Conservation (phyloP, 2,113 vertebrate genomes). For the Pygoscelis antarcticus region DNA sequence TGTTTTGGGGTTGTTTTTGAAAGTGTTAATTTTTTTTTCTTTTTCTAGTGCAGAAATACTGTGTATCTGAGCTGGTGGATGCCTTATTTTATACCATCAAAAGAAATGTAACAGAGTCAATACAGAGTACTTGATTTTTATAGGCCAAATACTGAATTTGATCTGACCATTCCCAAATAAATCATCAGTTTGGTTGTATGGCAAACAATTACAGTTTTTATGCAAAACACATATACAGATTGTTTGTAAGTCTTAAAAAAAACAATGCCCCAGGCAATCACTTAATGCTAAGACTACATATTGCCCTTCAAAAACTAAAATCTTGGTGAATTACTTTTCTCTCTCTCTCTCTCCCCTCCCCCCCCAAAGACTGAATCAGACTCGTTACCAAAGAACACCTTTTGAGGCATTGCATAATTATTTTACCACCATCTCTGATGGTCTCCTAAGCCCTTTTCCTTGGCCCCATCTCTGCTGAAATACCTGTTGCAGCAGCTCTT, state of each 20-base stretch:
- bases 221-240: neutral
- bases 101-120: neutral
- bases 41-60: no score
- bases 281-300: neutral
- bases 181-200: neutral
- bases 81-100: neutral
- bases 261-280: neutral
- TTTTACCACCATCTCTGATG: neutral
- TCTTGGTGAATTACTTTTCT: neutral
- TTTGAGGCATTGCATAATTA: neutral
- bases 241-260: neutral
- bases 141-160: neutral
- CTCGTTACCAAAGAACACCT: neutral
- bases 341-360: no score
- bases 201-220: neutral
- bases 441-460: neutral
- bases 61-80: neutral
- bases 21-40: neutral
- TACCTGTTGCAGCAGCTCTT: neutral
- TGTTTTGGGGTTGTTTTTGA: neutral
- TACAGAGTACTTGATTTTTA: neutral
- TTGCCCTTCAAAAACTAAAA: neutral
- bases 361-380: neutral
- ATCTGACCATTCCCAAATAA: neutral
- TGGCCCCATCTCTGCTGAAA: neutral